Evolutionary conservation across 30 jellyfish, hydroid and myxozoan species (phyloP).

Genomic region (Turritopsis rubra): DNA sequence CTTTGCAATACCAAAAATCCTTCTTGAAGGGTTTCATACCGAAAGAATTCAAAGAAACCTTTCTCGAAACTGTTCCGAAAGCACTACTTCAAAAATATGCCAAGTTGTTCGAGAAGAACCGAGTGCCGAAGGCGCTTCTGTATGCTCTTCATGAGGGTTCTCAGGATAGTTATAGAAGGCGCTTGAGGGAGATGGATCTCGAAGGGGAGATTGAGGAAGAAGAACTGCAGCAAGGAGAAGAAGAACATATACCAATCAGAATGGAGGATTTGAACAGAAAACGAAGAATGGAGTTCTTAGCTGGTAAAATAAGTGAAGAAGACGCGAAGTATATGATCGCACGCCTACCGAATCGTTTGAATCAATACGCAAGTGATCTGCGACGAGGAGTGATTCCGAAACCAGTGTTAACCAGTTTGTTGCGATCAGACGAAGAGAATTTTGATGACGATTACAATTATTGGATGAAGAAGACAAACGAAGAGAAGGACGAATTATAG

Average conservation of each 20-base stretch:
- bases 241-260: neutral
- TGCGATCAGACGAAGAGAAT: constrained; percentile 10
- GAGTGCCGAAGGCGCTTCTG: constrained; percentile 25
- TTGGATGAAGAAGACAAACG: neutral
- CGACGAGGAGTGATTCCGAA: neutral
- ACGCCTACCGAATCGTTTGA: neutral
- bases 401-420: neutral
- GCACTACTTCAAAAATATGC: constrained; percentile 36
- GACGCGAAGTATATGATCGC: neutral
- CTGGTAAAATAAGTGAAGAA: neutral
- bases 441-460: neutral
- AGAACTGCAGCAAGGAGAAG: neutral
- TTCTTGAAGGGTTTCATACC: constrained; percentile 5
- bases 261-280: neutral
- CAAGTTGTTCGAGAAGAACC: neutral
- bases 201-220: constrained; percentile 2
- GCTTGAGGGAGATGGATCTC: neutral
- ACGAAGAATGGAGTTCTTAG: neutral
- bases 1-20: neutral
- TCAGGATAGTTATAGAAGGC: neutral
- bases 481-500: neutral
- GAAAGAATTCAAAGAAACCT: constrained; percentile 1
- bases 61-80: constrained; percentile 1
- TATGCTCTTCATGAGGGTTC: neutral
- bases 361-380: neutral